These are phyloP conservation scores for Danaus plexippus DNA, from an alignment of 1,140 invertebrate genomes.

Conservation along the genomic window DNA sequence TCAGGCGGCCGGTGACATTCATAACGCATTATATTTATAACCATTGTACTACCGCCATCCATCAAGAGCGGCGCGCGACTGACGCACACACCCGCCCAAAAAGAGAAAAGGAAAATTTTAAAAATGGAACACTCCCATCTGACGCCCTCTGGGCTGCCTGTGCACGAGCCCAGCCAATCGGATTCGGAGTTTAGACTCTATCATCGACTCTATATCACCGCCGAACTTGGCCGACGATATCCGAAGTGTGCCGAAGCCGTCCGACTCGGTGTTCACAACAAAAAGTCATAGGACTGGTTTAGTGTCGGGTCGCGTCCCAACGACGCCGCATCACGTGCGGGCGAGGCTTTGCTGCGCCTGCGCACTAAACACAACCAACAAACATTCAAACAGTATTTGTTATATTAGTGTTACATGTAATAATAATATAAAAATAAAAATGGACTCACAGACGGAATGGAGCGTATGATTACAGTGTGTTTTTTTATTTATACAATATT, in stretches of 20 bases:
- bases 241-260: constrained; percentile 42
- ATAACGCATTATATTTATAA: too few species aligned
- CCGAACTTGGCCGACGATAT: constrained; percentile 22
- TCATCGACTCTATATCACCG: neutral
- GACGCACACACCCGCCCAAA: constrained; percentile 66
- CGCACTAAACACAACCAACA: constrained; percentile 42
- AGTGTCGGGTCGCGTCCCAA: constrained; percentile 69
- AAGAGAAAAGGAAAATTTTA: constrained; percentile 66
- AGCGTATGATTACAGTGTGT: constrained; percentile 64
- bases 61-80: constrained; percentile 53
- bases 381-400: constrained; percentile 20
- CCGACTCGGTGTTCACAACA: constrained; percentile 59
- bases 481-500: constrained; percentile 46
- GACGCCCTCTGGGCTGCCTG: constrained; percentile 44
- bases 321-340: constrained; percentile 57
- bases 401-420: constrained; percentile 44
- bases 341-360: constrained; percentile 30
- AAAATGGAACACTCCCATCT: constrained; percentile 63
- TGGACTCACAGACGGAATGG: constrained; percentile 61
- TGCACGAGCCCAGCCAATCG: constrained; percentile 33
- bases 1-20: too few species aligned
- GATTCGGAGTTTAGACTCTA: constrained; percentile 3
- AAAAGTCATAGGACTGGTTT: constrained; percentile 67
- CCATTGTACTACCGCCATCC: constrained; percentile 41
- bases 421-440: constrained; percentile 40